Evolutionary conservation across 35 echinoderm and acorn worm genomes (phyloP).

Genomic region (Lytechinus variegatus): DNA sequence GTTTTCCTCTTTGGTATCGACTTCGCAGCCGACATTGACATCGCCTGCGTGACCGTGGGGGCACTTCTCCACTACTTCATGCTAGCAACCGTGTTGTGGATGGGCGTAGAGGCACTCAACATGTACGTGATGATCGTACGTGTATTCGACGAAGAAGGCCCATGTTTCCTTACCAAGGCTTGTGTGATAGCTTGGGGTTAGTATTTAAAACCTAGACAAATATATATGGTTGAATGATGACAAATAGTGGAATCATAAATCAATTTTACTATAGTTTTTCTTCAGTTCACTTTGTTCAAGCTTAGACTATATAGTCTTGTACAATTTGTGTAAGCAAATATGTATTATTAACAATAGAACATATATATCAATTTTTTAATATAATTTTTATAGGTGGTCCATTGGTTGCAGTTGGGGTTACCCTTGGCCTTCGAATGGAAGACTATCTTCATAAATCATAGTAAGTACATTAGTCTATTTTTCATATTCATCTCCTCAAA

Average conservation of each 20-base stretch:
- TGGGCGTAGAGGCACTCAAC: constrained; percentile 88
- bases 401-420: constrained; percentile 22
- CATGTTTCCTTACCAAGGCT: constrained; percentile 71
- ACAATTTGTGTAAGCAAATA: background rate
- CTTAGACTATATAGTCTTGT: background rate
- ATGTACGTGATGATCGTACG: constrained; percentile 83
- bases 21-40: constrained; percentile 3
- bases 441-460: constrained; percentile 26
- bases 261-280: too few relatives aligned
- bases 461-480: background rate
- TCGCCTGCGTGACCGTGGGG: constrained; percentile 57
- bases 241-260: too few relatives aligned
- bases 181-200: constrained; percentile 81
- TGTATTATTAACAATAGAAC: background rate
- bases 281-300: too few relatives aligned
- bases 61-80: constrained; percentile 86
- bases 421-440: constrained; percentile 3
- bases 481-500: background rate
- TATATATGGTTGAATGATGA: too few relatives aligned
- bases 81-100: constrained; percentile 80
- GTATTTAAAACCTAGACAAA: background rate
- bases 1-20: constrained; percentile 84
- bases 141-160: constrained; percentile 70
- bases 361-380: background rate
- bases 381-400: background rate